phyloP scores from a whole-genome alignment of 2,888 invertebrate species.

The Tachina grossa region DNA sequence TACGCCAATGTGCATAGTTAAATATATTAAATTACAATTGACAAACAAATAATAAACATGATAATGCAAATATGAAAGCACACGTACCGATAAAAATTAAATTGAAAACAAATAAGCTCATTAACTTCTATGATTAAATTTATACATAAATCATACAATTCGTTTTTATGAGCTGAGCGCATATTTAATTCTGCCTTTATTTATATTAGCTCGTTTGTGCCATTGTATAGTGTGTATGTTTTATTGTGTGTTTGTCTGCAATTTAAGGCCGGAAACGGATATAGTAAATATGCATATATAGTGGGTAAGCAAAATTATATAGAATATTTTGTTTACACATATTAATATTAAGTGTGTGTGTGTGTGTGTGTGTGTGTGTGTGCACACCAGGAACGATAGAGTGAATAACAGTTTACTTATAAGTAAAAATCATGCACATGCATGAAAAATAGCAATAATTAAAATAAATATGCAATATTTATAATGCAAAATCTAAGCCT shows the following conservation, averaged over 20 bases:
- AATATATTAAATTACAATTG: constrained; percentile 40
- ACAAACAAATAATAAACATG: constrained; percentile 28
- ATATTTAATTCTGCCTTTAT: not conserved
- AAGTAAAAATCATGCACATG: too few species aligned
- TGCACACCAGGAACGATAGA: too few species aligned
- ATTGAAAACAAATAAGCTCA: constrained; percentile 22
- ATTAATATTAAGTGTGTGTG: not conserved
- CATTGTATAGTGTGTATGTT: too few species aligned
- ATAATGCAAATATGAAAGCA: not conserved
- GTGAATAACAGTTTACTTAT: too few species aligned
- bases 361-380: not conserved
- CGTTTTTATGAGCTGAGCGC: too few species aligned
- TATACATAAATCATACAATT: not conserved
- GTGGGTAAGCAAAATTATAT: constrained; percentile 38
- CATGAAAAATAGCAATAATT: too few species aligned
- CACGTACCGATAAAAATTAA: constrained; percentile 4
- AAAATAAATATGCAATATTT: too few species aligned
- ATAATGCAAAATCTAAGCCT: too few species aligned
- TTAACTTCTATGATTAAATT: constrained; percentile 4
- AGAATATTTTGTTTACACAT: constrained; percentile 1
- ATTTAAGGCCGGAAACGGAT: constrained; percentile 58
- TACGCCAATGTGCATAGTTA: not conserved
- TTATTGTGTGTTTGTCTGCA: not conserved
- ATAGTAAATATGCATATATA: constrained; percentile 52
- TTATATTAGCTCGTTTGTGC: not conserved